A percentile compares a stretch with the other conserved stretches of the same genome.
Evolutionary conservation across 2,113 vertebrate genomes (phyloP).

Genomic region (Brachypteracias leptosomus): DNA sequence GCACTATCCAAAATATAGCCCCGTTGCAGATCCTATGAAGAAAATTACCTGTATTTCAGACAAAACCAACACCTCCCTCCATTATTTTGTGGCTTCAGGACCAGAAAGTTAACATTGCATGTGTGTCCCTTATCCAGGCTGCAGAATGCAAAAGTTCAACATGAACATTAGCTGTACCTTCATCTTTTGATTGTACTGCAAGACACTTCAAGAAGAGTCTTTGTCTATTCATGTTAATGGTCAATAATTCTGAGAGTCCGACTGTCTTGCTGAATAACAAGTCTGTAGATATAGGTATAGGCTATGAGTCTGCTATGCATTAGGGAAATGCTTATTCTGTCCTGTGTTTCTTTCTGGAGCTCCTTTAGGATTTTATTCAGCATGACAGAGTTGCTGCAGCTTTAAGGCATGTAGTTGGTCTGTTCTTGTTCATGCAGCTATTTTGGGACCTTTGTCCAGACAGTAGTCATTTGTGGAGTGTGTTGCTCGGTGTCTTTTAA

Average conservation of each 20-base stretch:
- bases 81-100: neutral
- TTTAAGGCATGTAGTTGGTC: neutral
- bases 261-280: neutral
- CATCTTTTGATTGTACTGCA: neutral
- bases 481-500: neutral
- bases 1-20: neutral
- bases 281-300: neutral
- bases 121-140: neutral
- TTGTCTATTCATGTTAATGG: neutral
- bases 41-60: neutral
- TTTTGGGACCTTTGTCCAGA: neutral
- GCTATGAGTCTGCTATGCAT: neutral
- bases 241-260: neutral
- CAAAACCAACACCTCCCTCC: neutral
- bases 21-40: neutral
- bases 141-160: neutral
- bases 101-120: neutral
- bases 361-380: neutral
- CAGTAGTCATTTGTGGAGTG: neutral
- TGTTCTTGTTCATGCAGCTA: neutral
- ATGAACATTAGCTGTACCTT: neutral
- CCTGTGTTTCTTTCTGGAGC: neutral
- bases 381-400: neutral
- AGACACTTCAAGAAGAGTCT: neutral
- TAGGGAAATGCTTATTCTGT: neutral